phyloP scores from a whole-genome alignment of 2,113 vertebrate genomes.

The Azemiops feae region DNA sequence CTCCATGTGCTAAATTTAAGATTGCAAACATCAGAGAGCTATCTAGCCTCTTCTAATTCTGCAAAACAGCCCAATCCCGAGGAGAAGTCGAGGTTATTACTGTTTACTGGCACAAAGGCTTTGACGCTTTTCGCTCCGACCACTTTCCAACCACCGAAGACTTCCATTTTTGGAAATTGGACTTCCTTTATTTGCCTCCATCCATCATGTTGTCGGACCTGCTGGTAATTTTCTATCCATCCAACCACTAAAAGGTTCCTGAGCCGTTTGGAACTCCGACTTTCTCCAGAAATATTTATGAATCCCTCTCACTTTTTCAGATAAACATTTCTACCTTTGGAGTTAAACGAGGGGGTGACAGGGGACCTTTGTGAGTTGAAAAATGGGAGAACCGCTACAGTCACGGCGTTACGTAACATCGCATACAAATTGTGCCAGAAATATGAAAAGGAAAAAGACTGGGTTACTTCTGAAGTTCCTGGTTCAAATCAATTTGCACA shows the following conservation, averaged over 20 bases:
- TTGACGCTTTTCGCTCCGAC: neutral
- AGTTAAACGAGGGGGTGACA: neutral
- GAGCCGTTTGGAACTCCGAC: neutral
- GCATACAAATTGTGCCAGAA: neutral
- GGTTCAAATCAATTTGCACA: neutral
- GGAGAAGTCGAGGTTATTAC: neutral
- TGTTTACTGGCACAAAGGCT: neutral
- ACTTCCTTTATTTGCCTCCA: neutral
- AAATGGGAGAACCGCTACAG: neutral
- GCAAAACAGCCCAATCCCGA: neutral
- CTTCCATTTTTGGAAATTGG: neutral
- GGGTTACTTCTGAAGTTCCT: neutral
- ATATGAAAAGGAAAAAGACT: neutral
- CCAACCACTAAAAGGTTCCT: neutral
- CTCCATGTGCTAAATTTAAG: neutral
- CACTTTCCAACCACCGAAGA: neutral
- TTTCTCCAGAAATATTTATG: neutral
- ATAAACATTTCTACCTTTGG: neutral
- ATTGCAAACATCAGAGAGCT: neutral
- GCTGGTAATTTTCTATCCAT: neutral
- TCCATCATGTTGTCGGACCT: too few species aligned
- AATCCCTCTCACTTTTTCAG: neutral
- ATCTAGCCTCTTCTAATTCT: neutral
- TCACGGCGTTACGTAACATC: neutral
- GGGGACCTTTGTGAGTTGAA: neutral